Evolutionary conservation across 2,113 vertebrate genomes (phyloP).

Genomic region (Ictidomys tridecemlineatus): DNA sequence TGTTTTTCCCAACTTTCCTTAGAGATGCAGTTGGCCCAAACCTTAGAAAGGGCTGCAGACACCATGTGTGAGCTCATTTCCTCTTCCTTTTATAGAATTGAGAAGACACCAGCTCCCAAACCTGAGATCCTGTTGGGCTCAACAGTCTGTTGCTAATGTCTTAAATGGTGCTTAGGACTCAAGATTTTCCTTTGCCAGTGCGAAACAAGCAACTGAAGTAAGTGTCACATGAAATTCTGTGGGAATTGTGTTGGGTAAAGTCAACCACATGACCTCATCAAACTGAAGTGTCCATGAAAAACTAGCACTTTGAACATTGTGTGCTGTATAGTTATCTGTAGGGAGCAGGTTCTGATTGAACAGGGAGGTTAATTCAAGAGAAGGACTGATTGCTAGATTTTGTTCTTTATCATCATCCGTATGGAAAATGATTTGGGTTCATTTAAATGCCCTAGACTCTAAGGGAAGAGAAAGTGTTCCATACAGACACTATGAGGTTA

Average conservation of each 20-base stretch:
- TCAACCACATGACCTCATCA: neutral
- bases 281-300: neutral
- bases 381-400: neutral
- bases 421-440: constrained; percentile 39
- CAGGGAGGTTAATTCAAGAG: neutral
- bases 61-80: neutral
- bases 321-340: neutral
- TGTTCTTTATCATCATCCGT: neutral
- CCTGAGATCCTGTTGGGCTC: neutral
- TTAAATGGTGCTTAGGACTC: neutral
- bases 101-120: neutral
- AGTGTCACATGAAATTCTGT: neutral
- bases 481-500: neutral
- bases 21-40: neutral
- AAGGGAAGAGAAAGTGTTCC: neutral
- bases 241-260: neutral
- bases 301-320: neutral
- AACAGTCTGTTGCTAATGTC: neutral
- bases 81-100: constrained; percentile 22
- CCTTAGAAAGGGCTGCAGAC: neutral
- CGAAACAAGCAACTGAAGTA: constrained; percentile 10
- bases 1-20: neutral
- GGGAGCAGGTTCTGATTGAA: neutral
- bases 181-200: neutral
- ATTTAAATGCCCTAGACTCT: neutral